Evolutionary conservation across 2,113 vertebrate genomes (phyloP).

Genomic region (Bos indicus): DNA sequence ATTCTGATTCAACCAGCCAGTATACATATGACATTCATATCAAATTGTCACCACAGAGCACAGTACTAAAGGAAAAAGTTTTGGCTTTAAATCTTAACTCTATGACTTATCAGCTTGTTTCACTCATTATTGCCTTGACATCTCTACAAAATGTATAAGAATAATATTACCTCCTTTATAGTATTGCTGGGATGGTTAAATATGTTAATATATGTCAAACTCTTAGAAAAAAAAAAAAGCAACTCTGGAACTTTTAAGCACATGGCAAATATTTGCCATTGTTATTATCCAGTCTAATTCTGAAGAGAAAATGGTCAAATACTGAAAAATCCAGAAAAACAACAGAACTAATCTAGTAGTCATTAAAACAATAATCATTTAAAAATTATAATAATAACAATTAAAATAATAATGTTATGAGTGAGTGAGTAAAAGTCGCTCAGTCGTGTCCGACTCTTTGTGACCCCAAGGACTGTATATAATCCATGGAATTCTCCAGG

Average conservation of each 20-base stretch:
- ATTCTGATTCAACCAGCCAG: not conserved
- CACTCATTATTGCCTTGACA: not conserved
- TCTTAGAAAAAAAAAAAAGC: not conserved
- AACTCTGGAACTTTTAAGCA: not conserved
- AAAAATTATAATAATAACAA: not conserved
- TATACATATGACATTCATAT: not conserved
- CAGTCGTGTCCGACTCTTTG: not conserved
- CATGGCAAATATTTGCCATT: not conserved
- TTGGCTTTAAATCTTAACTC: not conserved
- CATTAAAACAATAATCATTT: not conserved
- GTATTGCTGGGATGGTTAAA: not conserved
- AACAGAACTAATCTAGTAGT: not conserved
- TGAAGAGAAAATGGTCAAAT: not conserved
- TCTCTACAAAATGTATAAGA: not conserved
- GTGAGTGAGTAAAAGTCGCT: not conserved
- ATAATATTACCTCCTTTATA: not conserved
- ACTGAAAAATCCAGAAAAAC: not conserved
- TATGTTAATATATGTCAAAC: not conserved
- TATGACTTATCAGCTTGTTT: not conserved
- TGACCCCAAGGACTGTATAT: not conserved
- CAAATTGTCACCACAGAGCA: not conserved
- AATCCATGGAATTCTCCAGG: not conserved
- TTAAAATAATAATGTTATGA: not conserved
- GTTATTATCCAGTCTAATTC: not conserved
- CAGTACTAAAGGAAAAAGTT: not conserved